A percentile compares a stretch with the other conserved stretches of the same genome.
phyloP scores from a whole-genome alignment of 2,113 vertebrate species.

The Plotosus lineatus region DNA sequence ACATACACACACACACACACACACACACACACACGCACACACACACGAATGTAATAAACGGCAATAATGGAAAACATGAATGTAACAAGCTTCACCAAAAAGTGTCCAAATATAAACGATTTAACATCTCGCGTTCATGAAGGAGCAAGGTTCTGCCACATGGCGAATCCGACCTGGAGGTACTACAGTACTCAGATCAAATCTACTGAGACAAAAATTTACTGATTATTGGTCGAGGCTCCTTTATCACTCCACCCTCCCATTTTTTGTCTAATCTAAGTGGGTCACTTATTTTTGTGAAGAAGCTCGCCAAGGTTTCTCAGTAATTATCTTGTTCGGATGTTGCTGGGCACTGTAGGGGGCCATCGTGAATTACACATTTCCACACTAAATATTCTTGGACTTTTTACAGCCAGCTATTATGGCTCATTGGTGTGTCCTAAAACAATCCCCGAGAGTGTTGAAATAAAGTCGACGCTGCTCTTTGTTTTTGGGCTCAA shows the following conservation, averaged over 20 bases:
- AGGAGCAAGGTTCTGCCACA: neutral
- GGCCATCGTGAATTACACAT: conserved; percentile 73
- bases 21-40: too few relatives aligned
- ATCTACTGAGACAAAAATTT: neutral
- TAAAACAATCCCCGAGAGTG: conserved; percentile 75
- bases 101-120: neutral
- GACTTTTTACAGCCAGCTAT: conserved; percentile 73
- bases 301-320: conserved; percentile 72
- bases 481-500: conserved; percentile 74
- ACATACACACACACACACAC: too few relatives aligned
- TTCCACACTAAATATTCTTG: conserved; percentile 69
- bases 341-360: conserved; percentile 71
- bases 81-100: neutral
- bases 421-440: conserved; percentile 70
- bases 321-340: conserved; percentile 72
- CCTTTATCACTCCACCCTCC: conserved; percentile 13
- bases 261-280: conserved; percentile 54
- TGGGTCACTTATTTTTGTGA: conserved; percentile 75
- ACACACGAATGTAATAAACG: too few relatives aligned
- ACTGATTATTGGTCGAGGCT: conserved; percentile 62
- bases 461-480: conserved; percentile 77
- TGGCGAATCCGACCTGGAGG: conserved; percentile 21
- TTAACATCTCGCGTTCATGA: neutral
- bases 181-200: neutral
- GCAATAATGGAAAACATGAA: too few relatives aligned